phyloP scores from a whole-genome alignment of 2,888 invertebrate genomes.

The Isoperla grammatica region DNA sequence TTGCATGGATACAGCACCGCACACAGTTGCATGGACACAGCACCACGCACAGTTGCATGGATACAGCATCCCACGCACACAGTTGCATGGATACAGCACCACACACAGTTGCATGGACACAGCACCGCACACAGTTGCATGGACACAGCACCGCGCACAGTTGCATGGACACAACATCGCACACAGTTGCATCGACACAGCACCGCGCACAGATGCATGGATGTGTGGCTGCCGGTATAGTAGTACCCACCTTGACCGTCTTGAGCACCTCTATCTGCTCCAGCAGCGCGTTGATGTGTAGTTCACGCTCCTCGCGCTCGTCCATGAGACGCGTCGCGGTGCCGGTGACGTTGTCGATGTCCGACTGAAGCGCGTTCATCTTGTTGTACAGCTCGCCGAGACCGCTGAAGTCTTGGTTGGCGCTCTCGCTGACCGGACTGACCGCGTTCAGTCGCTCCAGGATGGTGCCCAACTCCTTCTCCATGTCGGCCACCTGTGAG shows the following conservation, averaged over 20 bases:
- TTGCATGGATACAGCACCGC: no score
- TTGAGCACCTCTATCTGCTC: constrained; percentile 63
- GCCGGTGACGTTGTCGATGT: constrained; percentile 43
- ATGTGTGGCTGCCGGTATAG: no score
- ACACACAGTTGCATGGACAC: no score
- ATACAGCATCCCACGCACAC: no score
- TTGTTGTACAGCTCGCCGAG: constrained; percentile 42
- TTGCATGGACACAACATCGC: no score
- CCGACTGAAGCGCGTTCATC: constrained; percentile 42
- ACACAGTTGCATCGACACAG: no score
- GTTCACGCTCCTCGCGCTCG: constrained; percentile 52
- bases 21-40: no score
- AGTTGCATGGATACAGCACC: no score
- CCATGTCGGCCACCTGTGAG: constrained; percentile 47
- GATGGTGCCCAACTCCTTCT: constrained; percentile 42
- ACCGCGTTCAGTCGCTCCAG: constrained; percentile 36
- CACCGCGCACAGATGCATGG: no score
- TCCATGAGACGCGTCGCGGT: constrained; percentile 46
- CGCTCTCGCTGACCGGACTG: constrained; percentile 30
- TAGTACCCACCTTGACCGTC: constrained; percentile 50
- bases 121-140: no score
- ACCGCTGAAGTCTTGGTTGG: constrained; percentile 31
- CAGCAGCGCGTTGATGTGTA: constrained; percentile 52
- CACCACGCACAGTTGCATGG: no score
- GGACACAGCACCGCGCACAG: no score